Base-by-base conservation (phyloP, 1,140 invertebrate species). In the Portunus trituberculatus region DNA sequence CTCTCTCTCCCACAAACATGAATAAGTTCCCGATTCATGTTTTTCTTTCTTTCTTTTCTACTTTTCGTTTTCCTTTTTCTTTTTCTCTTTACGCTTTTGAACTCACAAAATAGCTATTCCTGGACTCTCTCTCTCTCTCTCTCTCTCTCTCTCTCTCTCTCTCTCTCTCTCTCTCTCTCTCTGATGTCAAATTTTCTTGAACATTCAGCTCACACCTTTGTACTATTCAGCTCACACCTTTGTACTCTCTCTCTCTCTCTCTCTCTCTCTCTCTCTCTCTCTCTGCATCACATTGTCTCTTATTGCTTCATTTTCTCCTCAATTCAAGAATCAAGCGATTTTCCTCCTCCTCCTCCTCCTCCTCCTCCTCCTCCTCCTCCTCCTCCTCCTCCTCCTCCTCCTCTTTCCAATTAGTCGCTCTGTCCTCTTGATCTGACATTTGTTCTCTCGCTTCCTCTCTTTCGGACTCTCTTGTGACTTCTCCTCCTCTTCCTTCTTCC, bases 291-390 rank as follows among this genome's bases (percentile, higher is more conserved):
- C 67, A 76, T 76, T 76, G 67, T 76, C 67, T 76, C n/a, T 76
- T 76, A 76, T 76, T 76, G 67, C n/a, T n/a, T 76, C 67, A 76
- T 76, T n/a, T n/a, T 76, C 67, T 76, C 67, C 67, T 76, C n/a
- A 76, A 76, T 76, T 25, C 67, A 76, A n/a, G 25, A 76, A 76
- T 76, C 67, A 76, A 76, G 25, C 20, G 67, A 7, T 76, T 76
- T n/a, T n/a, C 67, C 67, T 76, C 67, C 67, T 76, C 67, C 67
- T 76, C 67, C 67, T 76, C 67, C 52, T 59, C 52, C 52, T 59
- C 52, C 8, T 59, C 52, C 8, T 59, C 52, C 52, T 59, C 20
- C 8, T 59, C 52, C 12, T 16, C 0, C n/a, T 76, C 67, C n/a
- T 7, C 20, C 59, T 25, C 20, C 8, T 76, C 20, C 59, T 76